These are phyloP conservation scores for Poeciliopsis presidionis DNA, from an alignment of 2,797 vertebrate genomes.

Conservation along the genomic window DNA sequence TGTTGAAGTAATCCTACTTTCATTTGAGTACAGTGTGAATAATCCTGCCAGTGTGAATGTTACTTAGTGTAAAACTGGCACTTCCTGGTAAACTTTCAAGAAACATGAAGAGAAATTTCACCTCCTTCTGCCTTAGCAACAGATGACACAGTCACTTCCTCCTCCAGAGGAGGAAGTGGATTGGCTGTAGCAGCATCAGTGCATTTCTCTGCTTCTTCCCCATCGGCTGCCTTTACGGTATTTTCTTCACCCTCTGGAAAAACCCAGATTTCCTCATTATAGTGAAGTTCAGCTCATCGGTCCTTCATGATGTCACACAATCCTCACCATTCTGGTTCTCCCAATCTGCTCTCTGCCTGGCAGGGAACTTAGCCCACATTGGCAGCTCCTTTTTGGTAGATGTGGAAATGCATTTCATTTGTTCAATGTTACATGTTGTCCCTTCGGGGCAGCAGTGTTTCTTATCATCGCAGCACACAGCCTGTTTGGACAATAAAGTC, in stretches of 20 bases:
- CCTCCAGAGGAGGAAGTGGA: slow-evolving; percentile 20
- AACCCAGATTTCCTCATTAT: background rate
- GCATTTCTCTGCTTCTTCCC: slow-evolving; percentile 7
- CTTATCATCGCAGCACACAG: slow-evolving; percentile 87
- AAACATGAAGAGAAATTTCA: slow-evolving; percentile 6
- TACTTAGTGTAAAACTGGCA: background rate
- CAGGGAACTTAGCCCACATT: slow-evolving; percentile 76
- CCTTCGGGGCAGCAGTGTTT: slow-evolving; percentile 87
- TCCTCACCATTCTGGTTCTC: slow-evolving; percentile 59
- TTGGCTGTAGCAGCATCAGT: slow-evolving; percentile 21
- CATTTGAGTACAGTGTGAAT: too few species aligned
- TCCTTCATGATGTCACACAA: background rate
- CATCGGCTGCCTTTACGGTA: slow-evolving; percentile 4
- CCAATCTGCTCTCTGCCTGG: slow-evolving; percentile 65
- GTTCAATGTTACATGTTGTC: slow-evolving; percentile 78
- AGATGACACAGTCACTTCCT: slow-evolving; percentile 21
- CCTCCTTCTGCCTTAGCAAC: slow-evolving; percentile 28
- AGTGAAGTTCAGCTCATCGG: background rate
- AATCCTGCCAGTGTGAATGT: background rate
- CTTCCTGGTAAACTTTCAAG: background rate
- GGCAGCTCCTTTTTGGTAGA: slow-evolving; percentile 60
- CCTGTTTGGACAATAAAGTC: slow-evolving; percentile 70
- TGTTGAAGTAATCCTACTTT: background rate
- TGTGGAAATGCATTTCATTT: slow-evolving; percentile 61
- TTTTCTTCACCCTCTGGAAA: slow-evolving; percentile 31